Conservation (phyloP, 2,797 vertebrate species). For the Pseudomugil tenellus region DNA sequence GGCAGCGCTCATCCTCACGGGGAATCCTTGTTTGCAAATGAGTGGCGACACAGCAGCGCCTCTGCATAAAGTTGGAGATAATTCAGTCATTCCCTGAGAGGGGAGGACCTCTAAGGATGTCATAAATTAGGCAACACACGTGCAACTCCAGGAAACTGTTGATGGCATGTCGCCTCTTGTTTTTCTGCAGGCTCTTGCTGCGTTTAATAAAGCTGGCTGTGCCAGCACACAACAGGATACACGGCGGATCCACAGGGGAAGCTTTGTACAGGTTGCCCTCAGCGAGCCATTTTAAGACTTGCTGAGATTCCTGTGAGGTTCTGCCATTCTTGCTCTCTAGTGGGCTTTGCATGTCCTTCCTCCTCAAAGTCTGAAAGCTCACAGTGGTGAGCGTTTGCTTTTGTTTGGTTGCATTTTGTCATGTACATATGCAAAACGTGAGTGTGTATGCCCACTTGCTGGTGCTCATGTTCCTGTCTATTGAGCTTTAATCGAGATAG, state of each 20-base stretch:
- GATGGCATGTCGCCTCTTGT: slow-evolving; percentile 72
- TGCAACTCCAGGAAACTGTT: slow-evolving; percentile 54
- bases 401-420: slow-evolving; percentile 36
- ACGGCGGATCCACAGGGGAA: slow-evolving; percentile 68
- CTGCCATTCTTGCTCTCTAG: slow-evolving; percentile 46
- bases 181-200: slow-evolving; percentile 78
- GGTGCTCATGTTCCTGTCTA: slow-evolving; percentile 65
- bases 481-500: slow-evolving; percentile 80
- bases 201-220: slow-evolving; percentile 66
- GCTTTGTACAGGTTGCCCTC: slow-evolving; percentile 51
- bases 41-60: slow-evolving; percentile 59
- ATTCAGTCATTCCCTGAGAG: slow-evolving; percentile 61
- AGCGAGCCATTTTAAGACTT: slow-evolving; percentile 65
- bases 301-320: slow-evolving; percentile 50
- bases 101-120: slow-evolving; percentile 60
- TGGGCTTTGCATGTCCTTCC: slow-evolving; percentile 12
- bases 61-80: slow-evolving; percentile 61
- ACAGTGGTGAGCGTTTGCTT: slow-evolving; percentile 35
- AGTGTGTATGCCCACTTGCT: slow-evolving; percentile 12
- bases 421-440: slow-evolving; percentile 24
- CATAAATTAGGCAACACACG: slow-evolving; percentile 67
- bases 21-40: slow-evolving; percentile 73
- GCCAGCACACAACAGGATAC: slow-evolving; percentile 65
- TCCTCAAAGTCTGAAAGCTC: slow-evolving; percentile 24
- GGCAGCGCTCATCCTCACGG: slow-evolving; percentile 55